Conservation (phyloP, 1,140 invertebrate species). For the Drosophila navojoa region DNA sequence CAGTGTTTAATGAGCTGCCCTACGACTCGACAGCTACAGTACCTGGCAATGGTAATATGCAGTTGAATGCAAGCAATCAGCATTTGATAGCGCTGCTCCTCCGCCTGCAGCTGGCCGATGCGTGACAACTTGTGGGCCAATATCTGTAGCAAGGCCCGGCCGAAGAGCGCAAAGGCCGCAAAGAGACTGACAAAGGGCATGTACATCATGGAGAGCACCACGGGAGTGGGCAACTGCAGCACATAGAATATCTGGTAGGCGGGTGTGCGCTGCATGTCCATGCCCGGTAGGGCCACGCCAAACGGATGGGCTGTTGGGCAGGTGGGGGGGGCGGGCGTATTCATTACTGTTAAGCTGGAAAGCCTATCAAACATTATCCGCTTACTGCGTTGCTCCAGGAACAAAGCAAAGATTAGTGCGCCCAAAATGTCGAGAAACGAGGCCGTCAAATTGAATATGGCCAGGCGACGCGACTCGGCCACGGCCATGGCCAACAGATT, state of each 20-base stretch:
- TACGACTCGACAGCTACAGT: not conserved
- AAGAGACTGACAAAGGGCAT: slow-evolving; percentile 81
- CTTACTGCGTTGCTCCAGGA: slow-evolving; percentile 57
- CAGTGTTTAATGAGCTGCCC: not conserved
- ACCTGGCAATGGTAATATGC: slow-evolving; percentile 50
- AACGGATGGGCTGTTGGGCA: slow-evolving; percentile 65
- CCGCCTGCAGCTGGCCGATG: slow-evolving; percentile 26
- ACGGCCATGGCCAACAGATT: slow-evolving; percentile 42
- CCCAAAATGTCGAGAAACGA: slow-evolving; percentile 67
- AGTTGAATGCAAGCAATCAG: slow-evolving; percentile 58
- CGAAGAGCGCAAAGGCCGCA: slow-evolving; percentile 74
- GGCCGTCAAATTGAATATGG: slow-evolving; percentile 67
- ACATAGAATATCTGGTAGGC: slow-evolving; percentile 73
- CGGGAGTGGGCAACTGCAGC: slow-evolving; percentile 57
- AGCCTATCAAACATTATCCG: not conserved
- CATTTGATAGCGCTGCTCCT: slow-evolving; percentile 28
- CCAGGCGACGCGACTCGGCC: slow-evolving; percentile 44
- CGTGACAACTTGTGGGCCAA: slow-evolving; percentile 49
- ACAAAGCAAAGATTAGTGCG: slow-evolving; percentile 61
- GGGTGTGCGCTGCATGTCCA: slow-evolving; percentile 64
- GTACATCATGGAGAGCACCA: slow-evolving; percentile 68
- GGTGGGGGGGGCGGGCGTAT: not conserved
- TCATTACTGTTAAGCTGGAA: not conserved
- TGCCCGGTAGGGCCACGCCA: slow-evolving; percentile 62
- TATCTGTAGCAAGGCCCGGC: slow-evolving; percentile 64